Percentiles rank a stretch among this genome's conserved stretches.
Conservation (phyloP, 2,113 vertebrate genomes). For the Chamaea fasciata region DNA sequence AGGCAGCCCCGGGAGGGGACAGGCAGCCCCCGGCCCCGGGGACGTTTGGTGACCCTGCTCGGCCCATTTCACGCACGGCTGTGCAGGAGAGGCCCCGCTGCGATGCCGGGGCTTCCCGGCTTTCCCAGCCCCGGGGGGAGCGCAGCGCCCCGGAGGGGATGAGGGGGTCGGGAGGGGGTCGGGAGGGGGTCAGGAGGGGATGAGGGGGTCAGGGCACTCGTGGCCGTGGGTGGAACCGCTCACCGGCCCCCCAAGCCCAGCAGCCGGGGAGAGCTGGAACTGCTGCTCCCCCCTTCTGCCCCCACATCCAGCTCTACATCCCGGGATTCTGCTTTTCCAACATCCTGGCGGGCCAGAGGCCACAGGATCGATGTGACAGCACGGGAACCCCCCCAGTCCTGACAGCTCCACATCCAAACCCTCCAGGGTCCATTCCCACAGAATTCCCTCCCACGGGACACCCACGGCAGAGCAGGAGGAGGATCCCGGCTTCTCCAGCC, state of each 20-base stretch:
- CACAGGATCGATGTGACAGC: not conserved
- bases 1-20: not conserved
- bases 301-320: not conserved
- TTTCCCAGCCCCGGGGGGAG: not conserved
- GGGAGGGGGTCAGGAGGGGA: too few species aligned
- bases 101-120: not conserved
- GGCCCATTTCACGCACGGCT: conserved; percentile 2
- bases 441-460: not conserved
- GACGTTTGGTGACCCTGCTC: not conserved
- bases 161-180: not conserved
- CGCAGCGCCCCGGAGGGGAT: not conserved
- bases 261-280: not conserved
- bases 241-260: not conserved
- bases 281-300: not conserved
- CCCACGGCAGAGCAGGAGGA: not conserved
- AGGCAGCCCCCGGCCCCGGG: not conserved
- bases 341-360: not conserved
- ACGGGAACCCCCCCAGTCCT: not conserved
- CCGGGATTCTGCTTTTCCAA: not conserved
- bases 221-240: not conserved
- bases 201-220: not conserved
- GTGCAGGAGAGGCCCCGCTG: not conserved
- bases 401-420: not conserved
- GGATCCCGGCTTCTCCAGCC: not conserved
- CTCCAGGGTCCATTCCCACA: fast-evolving